Conservation (phyloP, 1,140 invertebrate genomes). For the Ceratoteleas bidentatus region DNA sequence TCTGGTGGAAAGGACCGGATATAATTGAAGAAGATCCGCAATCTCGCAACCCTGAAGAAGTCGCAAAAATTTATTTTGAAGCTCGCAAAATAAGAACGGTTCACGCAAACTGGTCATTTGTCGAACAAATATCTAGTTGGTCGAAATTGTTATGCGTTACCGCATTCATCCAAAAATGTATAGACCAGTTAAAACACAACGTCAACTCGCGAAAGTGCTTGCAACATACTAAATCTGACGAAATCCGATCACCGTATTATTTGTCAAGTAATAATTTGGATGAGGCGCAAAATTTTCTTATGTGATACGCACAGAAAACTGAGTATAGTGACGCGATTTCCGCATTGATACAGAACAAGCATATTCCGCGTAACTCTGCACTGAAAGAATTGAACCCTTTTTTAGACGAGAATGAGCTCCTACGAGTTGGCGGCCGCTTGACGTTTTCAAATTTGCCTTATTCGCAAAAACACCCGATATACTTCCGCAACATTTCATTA, state of each 20-base stretch:
- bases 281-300: background rate
- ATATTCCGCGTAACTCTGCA: background rate
- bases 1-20: background rate
- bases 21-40: background rate
- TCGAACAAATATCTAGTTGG: background rate
- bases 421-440: slow-evolving; percentile 5
- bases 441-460: background rate
- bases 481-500: background rate
- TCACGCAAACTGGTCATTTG: background rate
- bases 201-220: background rate
- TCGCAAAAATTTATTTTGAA: background rate
- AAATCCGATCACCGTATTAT: background rate
- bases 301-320: too few species aligned
- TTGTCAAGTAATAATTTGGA: background rate
- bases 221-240: background rate
- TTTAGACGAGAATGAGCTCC: background rate
- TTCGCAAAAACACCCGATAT: slow-evolving; percentile 2
- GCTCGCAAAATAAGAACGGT: background rate
- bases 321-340: too few species aligned
- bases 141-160: background rate
- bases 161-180: background rate
- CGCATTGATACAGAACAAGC: background rate
- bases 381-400: background rate
- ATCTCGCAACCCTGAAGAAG: background rate
- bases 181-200: background rate